Percentiles rank a stretch among this genome's conserved stretches.
phyloP scores from a whole-genome alignment of 2,888 invertebrate genomes.

The Ornithoptera alexandrae region DNA sequence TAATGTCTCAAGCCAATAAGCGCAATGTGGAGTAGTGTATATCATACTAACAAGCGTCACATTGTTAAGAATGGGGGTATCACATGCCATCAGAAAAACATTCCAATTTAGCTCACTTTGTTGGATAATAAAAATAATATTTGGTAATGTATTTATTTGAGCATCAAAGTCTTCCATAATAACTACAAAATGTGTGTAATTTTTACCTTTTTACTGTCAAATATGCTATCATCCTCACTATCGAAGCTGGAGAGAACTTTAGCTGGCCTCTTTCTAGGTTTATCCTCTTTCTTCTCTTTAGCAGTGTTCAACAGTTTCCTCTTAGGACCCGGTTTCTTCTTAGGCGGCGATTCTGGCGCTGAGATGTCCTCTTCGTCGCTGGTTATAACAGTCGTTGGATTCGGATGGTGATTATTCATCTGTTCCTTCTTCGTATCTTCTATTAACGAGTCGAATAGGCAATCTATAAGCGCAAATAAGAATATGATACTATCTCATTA shows the following conservation, averaged over 20 bases:
- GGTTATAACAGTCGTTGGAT: conserved; percentile 43
- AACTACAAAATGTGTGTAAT: neutral
- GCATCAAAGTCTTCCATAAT: no score
- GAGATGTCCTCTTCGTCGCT: conserved; percentile 48
- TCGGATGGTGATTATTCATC: conserved; percentile 33
- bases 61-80: no score
- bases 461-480: conserved; percentile 52
- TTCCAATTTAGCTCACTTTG: no score
- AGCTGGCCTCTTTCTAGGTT: conserved; percentile 66
- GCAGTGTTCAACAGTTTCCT: conserved; percentile 54
- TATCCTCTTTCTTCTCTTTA: conserved; percentile 50
- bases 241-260: conserved; percentile 57
- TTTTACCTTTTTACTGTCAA: conserved; percentile 70
- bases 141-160: no score
- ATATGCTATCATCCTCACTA: conserved; percentile 73
- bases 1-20: no score
- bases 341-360: conserved; percentile 47
- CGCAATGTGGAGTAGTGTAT: no score
- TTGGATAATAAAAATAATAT: no score
- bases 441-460: conserved; percentile 74
- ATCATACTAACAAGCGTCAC: no score
- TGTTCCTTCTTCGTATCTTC: conserved; percentile 70
- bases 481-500: no score
- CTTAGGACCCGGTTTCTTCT: conserved; percentile 62
- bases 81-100: no score